Evolutionary conservation across 2,113 vertebrate genomes (phyloP).

Genomic region (Neodon shergylaensis): DNA sequence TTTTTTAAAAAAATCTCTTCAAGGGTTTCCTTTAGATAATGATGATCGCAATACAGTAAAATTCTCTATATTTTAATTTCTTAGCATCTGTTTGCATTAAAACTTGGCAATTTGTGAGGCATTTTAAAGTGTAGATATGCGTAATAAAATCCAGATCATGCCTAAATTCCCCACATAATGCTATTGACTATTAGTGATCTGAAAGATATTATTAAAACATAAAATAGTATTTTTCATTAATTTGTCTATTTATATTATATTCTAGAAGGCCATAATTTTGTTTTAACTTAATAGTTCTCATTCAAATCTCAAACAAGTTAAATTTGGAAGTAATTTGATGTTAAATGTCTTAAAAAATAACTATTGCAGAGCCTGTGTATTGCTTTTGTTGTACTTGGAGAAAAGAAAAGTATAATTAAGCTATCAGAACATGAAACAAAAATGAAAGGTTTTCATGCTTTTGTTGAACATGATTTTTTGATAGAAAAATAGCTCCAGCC

Average conservation of each 20-base stretch:
- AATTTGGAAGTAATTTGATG: conserved; percentile 58
- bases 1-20: neutral
- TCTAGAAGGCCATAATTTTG: conserved; percentile 60
- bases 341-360: conserved; percentile 32
- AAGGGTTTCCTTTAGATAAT: conserved; percentile 45
- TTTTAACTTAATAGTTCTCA: conserved; percentile 50
- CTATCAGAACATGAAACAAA: conserved; percentile 13
- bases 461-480: neutral
- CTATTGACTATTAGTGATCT: conserved; percentile 72
- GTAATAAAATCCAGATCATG: conserved; percentile 84
- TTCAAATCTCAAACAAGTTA: conserved; percentile 56
- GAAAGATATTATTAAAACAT: conserved; percentile 67
- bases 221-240: conserved; percentile 62
- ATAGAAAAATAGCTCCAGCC: neutral
- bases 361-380: neutral
- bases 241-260: conserved; percentile 45
- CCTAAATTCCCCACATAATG: conserved; percentile 71
- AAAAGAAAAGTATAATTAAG: conserved; percentile 9
- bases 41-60: conserved; percentile 73
- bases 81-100: conserved; percentile 58
- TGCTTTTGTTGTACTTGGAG: neutral
- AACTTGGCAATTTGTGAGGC: conserved; percentile 69
- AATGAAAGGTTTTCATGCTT: neutral
- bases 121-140: conserved; percentile 87
- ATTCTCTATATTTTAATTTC: conserved; percentile 37